phyloP scores from a whole-genome alignment of 2,797 vertebrate genomes.

The Sebastes matsubarae region DNA sequence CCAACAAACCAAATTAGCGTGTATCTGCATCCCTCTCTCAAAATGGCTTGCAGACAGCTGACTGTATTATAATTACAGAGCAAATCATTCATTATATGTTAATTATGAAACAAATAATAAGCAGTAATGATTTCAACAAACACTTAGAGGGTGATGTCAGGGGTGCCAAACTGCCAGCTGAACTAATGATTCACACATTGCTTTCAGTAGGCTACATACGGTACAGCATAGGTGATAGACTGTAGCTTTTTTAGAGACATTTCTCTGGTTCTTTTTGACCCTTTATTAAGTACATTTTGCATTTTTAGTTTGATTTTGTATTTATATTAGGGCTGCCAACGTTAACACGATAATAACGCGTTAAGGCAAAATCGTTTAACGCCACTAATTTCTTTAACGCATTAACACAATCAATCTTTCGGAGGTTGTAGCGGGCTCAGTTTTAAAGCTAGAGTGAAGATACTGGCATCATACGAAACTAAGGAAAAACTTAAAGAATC shows the following conservation, averaged over 20 bases:
- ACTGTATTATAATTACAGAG: constrained; percentile 39
- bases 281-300: not conserved
- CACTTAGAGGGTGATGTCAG: constrained; percentile 9
- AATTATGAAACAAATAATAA: constrained; percentile 49
- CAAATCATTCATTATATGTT: constrained; percentile 22
- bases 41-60: constrained; percentile 18
- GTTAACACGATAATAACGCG: too few relatives aligned
- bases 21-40: not conserved
- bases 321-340: not conserved
- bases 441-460: too few relatives aligned
- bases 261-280: not conserved
- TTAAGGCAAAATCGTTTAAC: too few relatives aligned
- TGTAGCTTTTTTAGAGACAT: not conserved
- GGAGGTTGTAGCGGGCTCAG: too few relatives aligned
- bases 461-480: too few relatives aligned
- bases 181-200: constrained; percentile 8
- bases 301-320: not conserved
- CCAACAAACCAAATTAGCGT: constrained; percentile 13
- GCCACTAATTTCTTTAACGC: too few relatives aligned
- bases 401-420: too few relatives aligned
- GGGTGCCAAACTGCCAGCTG: not conserved
- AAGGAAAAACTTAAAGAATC: too few relatives aligned
- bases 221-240: not conserved
- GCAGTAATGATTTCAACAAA: constrained; percentile 24
- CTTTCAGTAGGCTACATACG: not conserved